Evolutionary conservation across 2,113 vertebrate species (phyloP).

Genomic region (Labeo rohita): DNA sequence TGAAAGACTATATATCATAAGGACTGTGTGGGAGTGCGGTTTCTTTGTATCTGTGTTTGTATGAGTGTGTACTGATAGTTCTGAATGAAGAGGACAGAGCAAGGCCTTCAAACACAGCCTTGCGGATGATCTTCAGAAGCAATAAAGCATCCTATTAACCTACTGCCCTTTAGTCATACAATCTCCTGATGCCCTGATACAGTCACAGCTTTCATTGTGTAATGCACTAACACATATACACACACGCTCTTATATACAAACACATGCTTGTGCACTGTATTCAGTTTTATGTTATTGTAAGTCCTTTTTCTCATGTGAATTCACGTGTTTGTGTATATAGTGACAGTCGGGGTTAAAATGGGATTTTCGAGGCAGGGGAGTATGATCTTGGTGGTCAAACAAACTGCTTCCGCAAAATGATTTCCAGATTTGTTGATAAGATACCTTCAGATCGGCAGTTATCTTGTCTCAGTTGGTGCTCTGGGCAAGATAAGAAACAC

Average conservation of each 20-base stretch:
- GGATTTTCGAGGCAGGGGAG: not conserved
- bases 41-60: not conserved
- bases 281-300: not conserved
- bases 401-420: not conserved
- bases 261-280: not conserved
- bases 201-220: not conserved
- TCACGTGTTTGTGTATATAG: not conserved
- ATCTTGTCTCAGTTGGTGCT: not conserved
- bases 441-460: not conserved
- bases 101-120: conserved; percentile 7
- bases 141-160: conserved; percentile 30
- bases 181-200: not conserved
- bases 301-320: not conserved
- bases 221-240: not conserved
- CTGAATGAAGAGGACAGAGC: not conserved
- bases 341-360: not conserved
- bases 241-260: not conserved
- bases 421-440: conserved; percentile 9
- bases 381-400: not conserved
- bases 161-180: conserved; percentile 10
- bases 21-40: not conserved
- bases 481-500: not conserved
- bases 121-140: not conserved
- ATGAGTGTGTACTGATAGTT: not conserved
- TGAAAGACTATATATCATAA: not conserved